Evolutionary conservation across 2,113 vertebrate genomes (phyloP).

Genomic region (Pollimyrus isidori): DNA sequence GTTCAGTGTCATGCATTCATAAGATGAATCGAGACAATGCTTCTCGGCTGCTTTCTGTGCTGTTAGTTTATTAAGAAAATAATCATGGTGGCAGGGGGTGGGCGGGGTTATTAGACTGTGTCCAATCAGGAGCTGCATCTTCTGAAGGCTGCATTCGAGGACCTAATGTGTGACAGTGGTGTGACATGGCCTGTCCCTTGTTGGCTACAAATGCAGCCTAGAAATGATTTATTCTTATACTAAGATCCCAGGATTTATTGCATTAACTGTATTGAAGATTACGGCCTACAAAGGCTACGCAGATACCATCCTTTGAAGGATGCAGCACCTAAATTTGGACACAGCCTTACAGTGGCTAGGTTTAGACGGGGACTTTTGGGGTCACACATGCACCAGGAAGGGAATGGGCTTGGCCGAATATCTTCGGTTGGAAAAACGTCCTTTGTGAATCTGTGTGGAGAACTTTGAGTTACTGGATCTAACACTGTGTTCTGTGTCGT

Average conservation of each 20-base stretch:
- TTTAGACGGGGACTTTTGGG: neutral
- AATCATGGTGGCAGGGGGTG: neutral
- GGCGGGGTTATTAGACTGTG: neutral
- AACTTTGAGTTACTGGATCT: neutral
- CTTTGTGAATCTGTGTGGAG: neutral
- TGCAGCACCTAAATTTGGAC: neutral
- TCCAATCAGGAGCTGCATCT: neutral
- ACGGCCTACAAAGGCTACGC: neutral
- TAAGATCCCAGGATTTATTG: neutral
- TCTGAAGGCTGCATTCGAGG: neutral
- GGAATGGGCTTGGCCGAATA: neutral
- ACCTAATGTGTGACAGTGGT: neutral
- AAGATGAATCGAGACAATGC: neutral
- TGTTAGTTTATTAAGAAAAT: neutral
- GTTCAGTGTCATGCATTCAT: neutral
- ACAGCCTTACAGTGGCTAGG: neutral
- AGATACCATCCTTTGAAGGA: neutral
- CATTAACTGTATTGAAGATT: neutral
- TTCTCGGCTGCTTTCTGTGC: neutral
- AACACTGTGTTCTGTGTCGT: neutral
- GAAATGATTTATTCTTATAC: neutral
- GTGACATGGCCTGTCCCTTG: neutral
- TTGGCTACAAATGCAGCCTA: neutral
- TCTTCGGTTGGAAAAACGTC: neutral
- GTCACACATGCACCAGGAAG: neutral